These are phyloP conservation scores for Brachypalpus laphriformis DNA, from an alignment of 2,888 invertebrate genomes.

Conservation along the genomic window DNA sequence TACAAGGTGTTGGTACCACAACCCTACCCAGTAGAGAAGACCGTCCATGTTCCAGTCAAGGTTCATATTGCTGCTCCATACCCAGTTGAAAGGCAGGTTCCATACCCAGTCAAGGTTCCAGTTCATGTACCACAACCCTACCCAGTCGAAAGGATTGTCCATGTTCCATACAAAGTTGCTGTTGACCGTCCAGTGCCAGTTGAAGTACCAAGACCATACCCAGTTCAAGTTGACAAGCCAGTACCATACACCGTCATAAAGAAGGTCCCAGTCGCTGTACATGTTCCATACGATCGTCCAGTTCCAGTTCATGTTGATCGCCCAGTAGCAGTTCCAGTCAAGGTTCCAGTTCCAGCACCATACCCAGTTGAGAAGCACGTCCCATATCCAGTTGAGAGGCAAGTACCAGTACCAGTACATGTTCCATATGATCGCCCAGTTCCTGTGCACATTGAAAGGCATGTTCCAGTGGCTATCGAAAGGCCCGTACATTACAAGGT, in stretches of 20 bases:
- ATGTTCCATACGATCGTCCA: slow-evolving; percentile 84
- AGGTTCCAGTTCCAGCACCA: slow-evolving; percentile 88
- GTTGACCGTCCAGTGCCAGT: slow-evolving; percentile 88
- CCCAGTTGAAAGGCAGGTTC: slow-evolving; percentile 90
- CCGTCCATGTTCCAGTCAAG: slow-evolving; percentile 89
- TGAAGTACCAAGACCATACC: slow-evolving; percentile 85
- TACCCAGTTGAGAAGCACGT: slow-evolving; percentile 85
- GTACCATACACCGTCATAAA: slow-evolving; percentile 87
- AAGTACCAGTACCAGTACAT: slow-evolving; percentile 86
- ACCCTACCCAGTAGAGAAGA: slow-evolving; percentile 92
- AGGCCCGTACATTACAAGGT: slow-evolving; percentile 87
- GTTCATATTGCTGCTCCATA: slow-evolving; percentile 91
- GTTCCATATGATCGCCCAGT: slow-evolving; percentile 84
- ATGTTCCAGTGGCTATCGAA: slow-evolving; percentile 86
- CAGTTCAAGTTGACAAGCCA: slow-evolving; percentile 84
- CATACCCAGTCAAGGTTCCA: slow-evolving; percentile 89
- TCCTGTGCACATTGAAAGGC: slow-evolving; percentile 85
- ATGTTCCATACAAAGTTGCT: slow-evolving; percentile 87
- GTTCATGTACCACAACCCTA: slow-evolving; percentile 83
- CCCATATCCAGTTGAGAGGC: slow-evolving; percentile 88
- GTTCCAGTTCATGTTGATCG: slow-evolving; percentile 87
- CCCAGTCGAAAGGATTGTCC: slow-evolving; percentile 86
- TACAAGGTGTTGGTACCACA: slow-evolving; percentile 86
- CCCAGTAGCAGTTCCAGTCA: slow-evolving; percentile 87
- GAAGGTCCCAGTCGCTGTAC: slow-evolving; percentile 85